Evolutionary conservation across 1,140 invertebrate species (phyloP).

Genomic region (Tetragnatha versicolor): DNA sequence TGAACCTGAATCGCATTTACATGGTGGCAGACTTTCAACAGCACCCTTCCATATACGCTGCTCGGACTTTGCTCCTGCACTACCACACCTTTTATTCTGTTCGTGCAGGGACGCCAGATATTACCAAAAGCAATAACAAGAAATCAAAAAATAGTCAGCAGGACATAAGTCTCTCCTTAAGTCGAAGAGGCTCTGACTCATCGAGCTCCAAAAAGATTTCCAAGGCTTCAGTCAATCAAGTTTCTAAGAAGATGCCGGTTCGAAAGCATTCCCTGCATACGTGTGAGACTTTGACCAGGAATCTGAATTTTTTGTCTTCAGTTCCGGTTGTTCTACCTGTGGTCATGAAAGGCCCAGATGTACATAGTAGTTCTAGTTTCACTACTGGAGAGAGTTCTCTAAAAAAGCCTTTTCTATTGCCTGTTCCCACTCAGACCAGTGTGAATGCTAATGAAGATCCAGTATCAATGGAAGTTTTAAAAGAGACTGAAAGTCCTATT

Average conservation of each 20-base stretch:
- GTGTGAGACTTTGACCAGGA: conserved; percentile 39
- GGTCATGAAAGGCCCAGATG: neutral
- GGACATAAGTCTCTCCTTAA: neutral
- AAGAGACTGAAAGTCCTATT: neutral
- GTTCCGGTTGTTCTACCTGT: conserved; percentile 24
- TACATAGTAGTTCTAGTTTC: neutral
- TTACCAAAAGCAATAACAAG: neutral
- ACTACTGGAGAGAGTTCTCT: neutral
- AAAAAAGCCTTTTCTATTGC: neutral
- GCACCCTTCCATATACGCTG: conserved; percentile 84
- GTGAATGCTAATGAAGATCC: neutral
- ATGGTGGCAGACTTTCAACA: conserved; percentile 75
- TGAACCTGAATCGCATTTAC: conserved; percentile 89
- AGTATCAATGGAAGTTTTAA: conserved; percentile 21
- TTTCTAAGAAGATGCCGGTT: conserved; percentile 1
- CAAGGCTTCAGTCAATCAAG: conserved; percentile 27
- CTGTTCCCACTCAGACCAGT: neutral
- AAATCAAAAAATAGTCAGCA: conserved; percentile 2
- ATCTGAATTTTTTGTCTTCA: conserved; percentile 43
- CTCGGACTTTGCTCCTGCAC: conserved; percentile 78
- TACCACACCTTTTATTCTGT: conserved; percentile 60
- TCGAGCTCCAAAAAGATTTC: conserved; percentile 5
- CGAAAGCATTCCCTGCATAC: conserved; percentile 34
- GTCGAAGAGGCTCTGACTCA: neutral
- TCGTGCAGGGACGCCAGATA: neutral